Percentiles rank a stretch among this genome's conserved stretches.
These are phyloP conservation scores for Pedetes capensis DNA, from an alignment of 2,113 vertebrate species.

Conservation along the genomic window DNA sequence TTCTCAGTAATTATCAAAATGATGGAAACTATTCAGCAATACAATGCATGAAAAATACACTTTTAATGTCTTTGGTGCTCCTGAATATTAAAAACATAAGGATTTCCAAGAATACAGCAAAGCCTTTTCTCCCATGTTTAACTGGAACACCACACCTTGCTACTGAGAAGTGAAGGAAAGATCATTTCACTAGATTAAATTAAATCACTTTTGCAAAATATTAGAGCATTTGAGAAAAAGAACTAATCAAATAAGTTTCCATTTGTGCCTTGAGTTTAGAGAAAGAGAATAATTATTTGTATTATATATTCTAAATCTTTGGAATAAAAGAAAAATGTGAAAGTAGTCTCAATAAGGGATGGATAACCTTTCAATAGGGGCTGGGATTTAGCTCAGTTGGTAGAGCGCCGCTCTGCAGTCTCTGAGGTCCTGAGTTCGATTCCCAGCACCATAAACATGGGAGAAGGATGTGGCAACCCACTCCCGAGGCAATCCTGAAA, in stretches of 20 bases:
- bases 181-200: background rate
- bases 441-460: no score
- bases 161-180: background rate
- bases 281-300: slow-evolving; percentile 27
- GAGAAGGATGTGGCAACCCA: no score
- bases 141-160: background rate
- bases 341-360: background rate
- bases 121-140: background rate
- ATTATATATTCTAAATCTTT: slow-evolving; percentile 8
- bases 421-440: no score
- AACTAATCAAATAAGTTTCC: background rate
- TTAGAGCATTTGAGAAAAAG: background rate
- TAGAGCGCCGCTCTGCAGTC: no score
- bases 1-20: slow-evolving; percentile 76
- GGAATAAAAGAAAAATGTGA: slow-evolving; percentile 20
- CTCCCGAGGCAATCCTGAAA: no score
- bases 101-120: slow-evolving; percentile 22
- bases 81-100: slow-evolving; percentile 41
- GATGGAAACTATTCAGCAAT: slow-evolving; percentile 75
- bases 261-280: background rate
- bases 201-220: slow-evolving; percentile 10
- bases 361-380: slow-evolving; percentile 39
- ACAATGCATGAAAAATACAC: slow-evolving; percentile 63
- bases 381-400: no score
- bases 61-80: slow-evolving; percentile 54